Percentiles rank a stretch among this genome's conserved stretches.
phyloP scores from a whole-genome alignment of 92 coral and sea anemone genomes.

The Epizoanthus illoricatus region DNA sequence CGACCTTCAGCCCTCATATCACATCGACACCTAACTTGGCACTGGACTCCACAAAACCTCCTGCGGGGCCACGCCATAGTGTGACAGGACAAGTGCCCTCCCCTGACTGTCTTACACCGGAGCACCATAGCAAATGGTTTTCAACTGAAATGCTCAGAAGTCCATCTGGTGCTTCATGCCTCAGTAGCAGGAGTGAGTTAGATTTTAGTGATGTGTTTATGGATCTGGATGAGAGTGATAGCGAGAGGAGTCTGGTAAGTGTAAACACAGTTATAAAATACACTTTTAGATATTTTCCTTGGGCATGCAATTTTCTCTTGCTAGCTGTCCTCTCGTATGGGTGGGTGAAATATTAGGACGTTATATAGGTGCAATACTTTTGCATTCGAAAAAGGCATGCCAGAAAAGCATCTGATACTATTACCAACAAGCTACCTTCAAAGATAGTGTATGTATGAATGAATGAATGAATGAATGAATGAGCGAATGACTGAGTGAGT shows the following conservation, averaged over 20 bases:
- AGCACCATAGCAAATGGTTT: slow-evolving; percentile 4
- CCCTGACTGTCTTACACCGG: slow-evolving; percentile 2
- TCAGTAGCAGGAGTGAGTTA: slow-evolving; percentile 33
- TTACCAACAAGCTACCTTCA: too few relatives aligned
- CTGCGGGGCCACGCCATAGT: slow-evolving; percentile 5
- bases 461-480: too few relatives aligned
- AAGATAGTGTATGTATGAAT: too few relatives aligned
- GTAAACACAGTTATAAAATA: too few relatives aligned
- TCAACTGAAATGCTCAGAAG: slow-evolving; percentile 31
- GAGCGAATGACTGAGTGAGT: too few relatives aligned
- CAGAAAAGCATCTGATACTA: too few relatives aligned
- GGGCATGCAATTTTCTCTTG: too few relatives aligned
- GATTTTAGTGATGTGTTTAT: slow-evolving; percentile 38
- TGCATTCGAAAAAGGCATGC: too few relatives aligned
- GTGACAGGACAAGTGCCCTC: neutral
- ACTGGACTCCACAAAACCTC: slow-evolving; percentile 21
- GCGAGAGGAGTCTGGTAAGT: slow-evolving; percentile 38
- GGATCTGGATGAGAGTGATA: slow-evolving; percentile 31
- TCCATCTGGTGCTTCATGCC: slow-evolving; percentile 29
- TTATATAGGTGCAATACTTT: too few relatives aligned
- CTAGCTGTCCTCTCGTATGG: too few relatives aligned
- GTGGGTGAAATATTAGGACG: too few relatives aligned
- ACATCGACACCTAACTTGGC: slow-evolving; percentile 39
- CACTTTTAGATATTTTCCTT: too few relatives aligned
- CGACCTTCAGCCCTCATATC: slow-evolving; percentile 33